phyloP scores from a whole-genome alignment of 2,888 invertebrate species.

The Sesamia inferens region DNA sequence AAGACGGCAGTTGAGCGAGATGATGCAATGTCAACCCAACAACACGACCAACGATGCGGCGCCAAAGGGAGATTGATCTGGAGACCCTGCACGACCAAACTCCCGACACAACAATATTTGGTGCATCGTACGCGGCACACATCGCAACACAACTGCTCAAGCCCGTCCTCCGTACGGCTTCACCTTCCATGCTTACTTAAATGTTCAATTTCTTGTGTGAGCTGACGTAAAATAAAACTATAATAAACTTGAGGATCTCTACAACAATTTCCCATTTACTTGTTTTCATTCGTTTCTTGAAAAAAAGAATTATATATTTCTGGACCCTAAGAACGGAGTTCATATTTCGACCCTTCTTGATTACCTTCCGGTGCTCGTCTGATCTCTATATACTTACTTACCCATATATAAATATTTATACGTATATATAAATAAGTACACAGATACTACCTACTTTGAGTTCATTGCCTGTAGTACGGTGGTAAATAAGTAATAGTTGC shows the following conservation, averaged over 20 bases:
- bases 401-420: slow-evolving; percentile 62
- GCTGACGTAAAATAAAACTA: neutral
- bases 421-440: slow-evolving; percentile 52
- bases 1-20: too few relatives aligned
- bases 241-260: neutral
- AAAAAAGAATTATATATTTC: slow-evolving; percentile 15
- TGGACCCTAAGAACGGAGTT: slow-evolving; percentile 4
- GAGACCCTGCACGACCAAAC: too few relatives aligned
- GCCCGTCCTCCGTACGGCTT: too few relatives aligned
- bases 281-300: neutral
- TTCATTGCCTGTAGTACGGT: slow-evolving; percentile 67
- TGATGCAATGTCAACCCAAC: too few relatives aligned
- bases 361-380: slow-evolving; percentile 69
- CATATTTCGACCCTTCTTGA: slow-evolving; percentile 35
- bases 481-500: slow-evolving; percentile 22
- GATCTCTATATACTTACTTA: slow-evolving; percentile 11
- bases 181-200: too few relatives aligned
- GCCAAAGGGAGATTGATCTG: too few relatives aligned
- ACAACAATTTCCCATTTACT: neutral
- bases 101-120: too few relatives aligned
- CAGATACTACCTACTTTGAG: slow-evolving; percentile 59
- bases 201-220: neutral
- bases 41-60: too few relatives aligned
- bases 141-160: too few relatives aligned
- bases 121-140: too few relatives aligned